Base-by-base conservation (phyloP, 2,113 vertebrate species). In the Oceanodroma tethys region DNA sequence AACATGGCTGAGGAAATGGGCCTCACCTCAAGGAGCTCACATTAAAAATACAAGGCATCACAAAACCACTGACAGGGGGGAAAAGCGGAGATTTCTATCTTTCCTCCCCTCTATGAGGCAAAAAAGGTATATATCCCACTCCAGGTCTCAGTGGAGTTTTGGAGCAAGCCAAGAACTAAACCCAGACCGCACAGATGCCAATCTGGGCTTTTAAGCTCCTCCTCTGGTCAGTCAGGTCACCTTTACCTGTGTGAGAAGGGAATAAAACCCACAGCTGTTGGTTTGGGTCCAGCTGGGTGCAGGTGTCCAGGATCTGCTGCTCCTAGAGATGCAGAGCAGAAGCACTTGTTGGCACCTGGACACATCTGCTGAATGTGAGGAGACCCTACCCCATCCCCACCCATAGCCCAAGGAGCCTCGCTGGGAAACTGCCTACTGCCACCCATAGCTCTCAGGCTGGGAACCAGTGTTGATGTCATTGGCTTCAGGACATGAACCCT, bases 381-480 rank as follows among this genome's bases (percentile, higher is more conserved):
- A 67, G 30, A 65, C 15, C 22, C 26, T 56, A 81, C 13, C 6
- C 6, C 18, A 42, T 16, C 21, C 32, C 17, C 0, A 0, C 14
- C 17, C 0, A 0, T 13, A 58, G 29, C 32, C 40, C 27, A 45
- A 72, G 23, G 34, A 80, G 8, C 30, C 32, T 75, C 3, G 1
- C 32, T 56, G 76, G 75, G 26, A 67, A 83, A 23, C 38, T 50
- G 38, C 34, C 21, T 42, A 4, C 55, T 74, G 66, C 38, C 22
- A 84, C 25, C 11, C 22, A 13, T 4, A 89, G n/a, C 16, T 67
- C 23, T 74, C 2, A 2, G 18, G 20, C 15, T 74, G 38, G 76
- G 32, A 78, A 74, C 7, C 13, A 58, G 11, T 10, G 26, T 12
- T 70, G 62, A 11, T 45, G 16, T 50, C 12, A 12, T 15, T 76